Evolutionary conservation across 2,113 vertebrate genomes (phyloP), one percentile per base, ranked within the genome.

Genomic region (Pteruthius melanotis): DNA sequence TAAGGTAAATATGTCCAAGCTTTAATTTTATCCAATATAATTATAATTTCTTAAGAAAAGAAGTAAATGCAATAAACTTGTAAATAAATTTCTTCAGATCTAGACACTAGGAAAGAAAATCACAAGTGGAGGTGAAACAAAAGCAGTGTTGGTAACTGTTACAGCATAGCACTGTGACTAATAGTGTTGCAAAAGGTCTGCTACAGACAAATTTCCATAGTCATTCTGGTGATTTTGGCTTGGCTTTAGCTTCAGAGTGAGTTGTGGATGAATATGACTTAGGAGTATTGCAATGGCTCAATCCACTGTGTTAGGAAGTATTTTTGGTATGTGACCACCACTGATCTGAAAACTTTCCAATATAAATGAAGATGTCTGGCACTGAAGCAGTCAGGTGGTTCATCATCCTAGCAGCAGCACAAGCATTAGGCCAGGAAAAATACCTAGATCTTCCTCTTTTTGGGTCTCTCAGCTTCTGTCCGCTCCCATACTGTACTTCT

Each of bases 41-140:
- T 87, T 81, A 61, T 17, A 76, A 54, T 28, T 52, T 70, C 45
- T 92, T 86, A 71, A 63, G 81, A 86, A 95, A 95, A 88, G 30
- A 76, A 37, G 18, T 42, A 80, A 74, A 21, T 60, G 5, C 18
- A 63, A 26, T 77, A 33, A 87, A 74, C 15, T 60, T 84, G 33
- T 33, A 14, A 87, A 89, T 78, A 70, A 60, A 71, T 89, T 74
- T 77, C 50, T 86, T 92, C 13, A 19, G 47, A 78, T 75, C 24
- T 61, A 50, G 65, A 26, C 53, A 79, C 18, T 35, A 64, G 54
- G 42, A 35, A 77, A 69, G 39, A 68, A 86, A 70, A 33, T 42
- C 12, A 45, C 2, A 30, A 4, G 28, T 68, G 22, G 39, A 83
- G 33, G 45, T 84, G 16, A 87, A 81, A 74, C 24, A 86, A 90